Evolutionary conservation across 1,140 invertebrate species (phyloP), one percentile per base, ranked within the genome.

Genomic region (Pygmarrhopalites habei): DNA sequence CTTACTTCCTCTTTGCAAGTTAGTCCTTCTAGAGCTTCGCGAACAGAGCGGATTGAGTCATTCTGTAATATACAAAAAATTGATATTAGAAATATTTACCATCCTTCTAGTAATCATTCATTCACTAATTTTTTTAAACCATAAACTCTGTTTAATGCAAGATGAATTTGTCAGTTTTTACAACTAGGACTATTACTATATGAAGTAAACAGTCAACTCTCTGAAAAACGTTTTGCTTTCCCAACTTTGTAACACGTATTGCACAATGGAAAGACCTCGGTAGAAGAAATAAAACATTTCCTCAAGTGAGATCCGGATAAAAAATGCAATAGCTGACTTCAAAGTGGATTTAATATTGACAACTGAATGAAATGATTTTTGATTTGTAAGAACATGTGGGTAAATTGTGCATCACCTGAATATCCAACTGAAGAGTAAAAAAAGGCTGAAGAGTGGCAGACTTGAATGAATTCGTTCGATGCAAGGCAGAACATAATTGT

Each of bases 341-440:
- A 41, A 55, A 44, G 62, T 60, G 58, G 62, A 59, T 4, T 17
- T 39, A 39, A 39, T 17, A 39, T 17, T 17, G 35, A 10, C 35
- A 39, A 39, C 7, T 7, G 7, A 39, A 39, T 39, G 17, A 39
- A 39, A 39, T 10, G 35, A 39, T 39, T 17, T 17, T 10, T 7
- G 35, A 39, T 39, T 39, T 17, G 10, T 49, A 19, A 49, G 12
- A 7, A n/a, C 7, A 55, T 25, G 28, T 25, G 14, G 52, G 28
- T 25, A 25, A 12, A 23, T 7, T 19, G 15, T 4, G 17, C 17
- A 43, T 75, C 76, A 93, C 92, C 81, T 95, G 91, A 71, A 96
- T 94, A 72, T 96, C 93, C 35, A 97, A 80, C 74, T 92, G 91
- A 15, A 96, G 78, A 2, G 92, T 93, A 74, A 94, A 94, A 77